A percentile compares a stretch with the other conserved stretches of the same genome.
These are phyloP conservation scores for Zapus hudsonius DNA, from an alignment of 2,113 vertebrate genomes.

Conservation along the genomic window DNA sequence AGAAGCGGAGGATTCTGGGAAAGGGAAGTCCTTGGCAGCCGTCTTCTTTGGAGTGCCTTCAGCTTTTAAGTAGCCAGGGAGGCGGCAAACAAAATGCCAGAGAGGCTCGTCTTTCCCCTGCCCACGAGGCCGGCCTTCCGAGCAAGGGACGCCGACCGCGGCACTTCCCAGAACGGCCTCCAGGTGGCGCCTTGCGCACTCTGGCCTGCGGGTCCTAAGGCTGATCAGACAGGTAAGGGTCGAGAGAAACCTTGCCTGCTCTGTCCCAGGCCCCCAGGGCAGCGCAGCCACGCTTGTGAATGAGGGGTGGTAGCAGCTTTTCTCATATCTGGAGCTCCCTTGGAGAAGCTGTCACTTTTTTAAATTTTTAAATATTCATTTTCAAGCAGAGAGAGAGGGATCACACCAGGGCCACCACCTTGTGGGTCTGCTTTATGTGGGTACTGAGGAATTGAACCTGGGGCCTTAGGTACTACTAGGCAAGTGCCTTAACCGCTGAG, in stretches of 20 bases:
- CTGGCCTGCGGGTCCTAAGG: neutral
- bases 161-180: neutral
- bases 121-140: too few relatives aligned
- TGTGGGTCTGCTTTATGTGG: too few relatives aligned
- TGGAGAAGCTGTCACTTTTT: too few relatives aligned
- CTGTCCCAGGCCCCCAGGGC: neutral
- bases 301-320: neutral
- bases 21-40: neutral
- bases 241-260: neutral
- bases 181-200: slow-evolving; percentile 62
- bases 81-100: neutral
- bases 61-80: neutral
- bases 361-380: too few relatives aligned
- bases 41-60: neutral
- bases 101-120: neutral
- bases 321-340: neutral
- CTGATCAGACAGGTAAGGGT: neutral
- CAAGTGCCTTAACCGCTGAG: too few relatives aligned
- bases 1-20: neutral
- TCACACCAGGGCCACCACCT: too few relatives aligned
- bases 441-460: too few relatives aligned
- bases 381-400: too few relatives aligned
- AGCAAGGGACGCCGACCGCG: neutral
- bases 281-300: neutral
- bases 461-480: too few relatives aligned